Evolutionary conservation across 1,140 invertebrate species (phyloP), one percentile per base, ranked within the genome.

Genomic region (Zophobas atratus): DNA sequence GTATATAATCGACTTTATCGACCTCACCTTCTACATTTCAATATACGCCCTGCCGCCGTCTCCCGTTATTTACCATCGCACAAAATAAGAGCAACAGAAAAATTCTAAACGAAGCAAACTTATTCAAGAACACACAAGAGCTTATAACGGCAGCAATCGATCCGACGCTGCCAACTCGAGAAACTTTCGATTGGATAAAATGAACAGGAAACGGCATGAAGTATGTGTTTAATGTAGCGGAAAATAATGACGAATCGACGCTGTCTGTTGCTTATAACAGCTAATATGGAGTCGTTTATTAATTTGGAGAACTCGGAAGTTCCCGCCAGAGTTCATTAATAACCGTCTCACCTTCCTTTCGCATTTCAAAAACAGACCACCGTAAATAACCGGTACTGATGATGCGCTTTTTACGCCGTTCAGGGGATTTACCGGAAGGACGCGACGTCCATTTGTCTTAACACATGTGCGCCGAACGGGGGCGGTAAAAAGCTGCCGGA

Each of bases 161-260:
- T 77, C 56, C 76, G 41, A 55, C 43, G 55, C 70, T 57, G 70
- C 77, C 70, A 80, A 78, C 67, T 77, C 72, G 70, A 49, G 77
- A 82, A 84, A 84, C 78, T 84, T 82, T 81, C 82, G 82, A 84
- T 84, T 82, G 81, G 80, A 82, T 82, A 82, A 83, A 85, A 83
- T 81, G 82, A 84, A 83, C 79, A 82, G 81, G 82, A 84, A 83
- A 81, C 81, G 80, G 84, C 82, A 83, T 85, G 84, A 86, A 86
- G 85, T 86, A 86, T 86, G 85, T 81, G 84, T 83, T 85, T 82
- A 86, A 86, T 86, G 86, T 86, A 85, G 85, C 83, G 84, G 84
- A 86, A 86, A 86, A 86, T 86, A 86, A 86, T 86, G 86, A 86
- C 86, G 85, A 85, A 86, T 86, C 85, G 86, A 86, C 80, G 82